These are phyloP conservation scores for Pseudotriccus pelzelni DNA, from an alignment of 2,797 vertebrate species.

Conservation along the genomic window DNA sequence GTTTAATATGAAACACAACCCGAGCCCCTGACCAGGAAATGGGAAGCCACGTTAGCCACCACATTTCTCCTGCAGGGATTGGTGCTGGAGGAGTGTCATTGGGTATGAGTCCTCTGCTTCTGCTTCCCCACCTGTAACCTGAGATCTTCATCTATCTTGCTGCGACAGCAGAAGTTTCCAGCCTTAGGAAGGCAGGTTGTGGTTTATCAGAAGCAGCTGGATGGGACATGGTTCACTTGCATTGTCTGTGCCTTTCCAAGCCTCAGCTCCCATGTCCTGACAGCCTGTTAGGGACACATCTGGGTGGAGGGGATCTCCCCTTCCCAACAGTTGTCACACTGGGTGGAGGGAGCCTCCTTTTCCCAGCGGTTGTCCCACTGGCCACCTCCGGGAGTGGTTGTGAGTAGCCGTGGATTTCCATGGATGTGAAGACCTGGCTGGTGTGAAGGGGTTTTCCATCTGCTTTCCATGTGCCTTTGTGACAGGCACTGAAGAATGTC, in stretches of 20 bases:
- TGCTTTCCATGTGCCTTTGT: neutral
- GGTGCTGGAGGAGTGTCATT: neutral
- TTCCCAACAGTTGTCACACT: neutral
- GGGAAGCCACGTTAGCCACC: neutral
- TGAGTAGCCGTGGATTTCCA: neutral
- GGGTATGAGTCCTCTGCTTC: neutral
- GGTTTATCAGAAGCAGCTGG: constrained; percentile 47
- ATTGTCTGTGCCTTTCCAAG: neutral
- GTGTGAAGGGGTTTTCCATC: neutral
- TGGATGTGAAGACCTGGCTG: neutral
- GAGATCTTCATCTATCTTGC: constrained; percentile 37
- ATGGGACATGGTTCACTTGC: neutral
- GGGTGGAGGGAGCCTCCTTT: neutral
- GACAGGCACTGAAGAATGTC: neutral
- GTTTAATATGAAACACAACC: neutral
- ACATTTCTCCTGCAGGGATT: neutral
- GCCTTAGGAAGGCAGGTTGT: neutral
- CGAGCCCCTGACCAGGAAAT: neutral
- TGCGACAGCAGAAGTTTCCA: neutral
- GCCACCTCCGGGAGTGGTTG: neutral
- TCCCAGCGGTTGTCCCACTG: neutral
- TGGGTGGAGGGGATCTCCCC: neutral
- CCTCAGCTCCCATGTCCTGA: neutral
- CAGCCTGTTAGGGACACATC: neutral
- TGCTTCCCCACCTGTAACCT: neutral